phyloP scores from a whole-genome alignment of 2,113 vertebrate species.

The Cyphomyrus discorhynchus region DNA sequence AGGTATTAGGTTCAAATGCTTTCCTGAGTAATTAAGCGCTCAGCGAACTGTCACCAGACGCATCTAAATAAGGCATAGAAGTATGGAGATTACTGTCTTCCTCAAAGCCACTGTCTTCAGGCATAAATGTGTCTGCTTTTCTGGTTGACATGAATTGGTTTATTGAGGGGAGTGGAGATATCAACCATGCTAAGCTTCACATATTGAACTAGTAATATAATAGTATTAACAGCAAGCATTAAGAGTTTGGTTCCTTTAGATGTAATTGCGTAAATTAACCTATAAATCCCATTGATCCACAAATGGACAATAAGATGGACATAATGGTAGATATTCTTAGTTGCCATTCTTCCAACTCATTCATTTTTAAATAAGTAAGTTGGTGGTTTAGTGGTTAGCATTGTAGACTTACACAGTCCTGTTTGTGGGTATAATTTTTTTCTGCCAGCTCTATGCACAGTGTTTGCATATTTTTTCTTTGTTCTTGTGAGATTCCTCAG shows the following conservation, averaged over 20 bases:
- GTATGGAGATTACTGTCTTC: neutral
- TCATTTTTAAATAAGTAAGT: neutral
- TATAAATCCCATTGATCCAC: neutral
- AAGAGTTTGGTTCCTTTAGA: neutral
- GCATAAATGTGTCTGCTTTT: neutral
- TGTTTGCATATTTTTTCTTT: neutral
- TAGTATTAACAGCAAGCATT: neutral
- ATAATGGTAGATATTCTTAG: neutral
- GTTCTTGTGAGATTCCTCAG: neutral
- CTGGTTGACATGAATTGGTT: neutral
- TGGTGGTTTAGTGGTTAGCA: neutral
- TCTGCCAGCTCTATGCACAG: neutral
- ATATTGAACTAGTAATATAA: neutral
- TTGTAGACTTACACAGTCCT: neutral
- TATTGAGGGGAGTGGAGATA: neutral
- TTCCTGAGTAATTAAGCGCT: neutral
- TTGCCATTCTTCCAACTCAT: neutral
- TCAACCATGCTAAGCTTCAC: neutral
- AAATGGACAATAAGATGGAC: neutral
- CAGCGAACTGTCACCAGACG: neutral
- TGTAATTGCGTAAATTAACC: neutral
- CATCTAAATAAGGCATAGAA: neutral
- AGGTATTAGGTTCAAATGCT: neutral
- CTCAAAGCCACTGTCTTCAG: neutral
- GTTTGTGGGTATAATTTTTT: neutral